Evolutionary conservation across 2,113 vertebrate species (phyloP).

Genomic region (Puma concolor): DNA sequence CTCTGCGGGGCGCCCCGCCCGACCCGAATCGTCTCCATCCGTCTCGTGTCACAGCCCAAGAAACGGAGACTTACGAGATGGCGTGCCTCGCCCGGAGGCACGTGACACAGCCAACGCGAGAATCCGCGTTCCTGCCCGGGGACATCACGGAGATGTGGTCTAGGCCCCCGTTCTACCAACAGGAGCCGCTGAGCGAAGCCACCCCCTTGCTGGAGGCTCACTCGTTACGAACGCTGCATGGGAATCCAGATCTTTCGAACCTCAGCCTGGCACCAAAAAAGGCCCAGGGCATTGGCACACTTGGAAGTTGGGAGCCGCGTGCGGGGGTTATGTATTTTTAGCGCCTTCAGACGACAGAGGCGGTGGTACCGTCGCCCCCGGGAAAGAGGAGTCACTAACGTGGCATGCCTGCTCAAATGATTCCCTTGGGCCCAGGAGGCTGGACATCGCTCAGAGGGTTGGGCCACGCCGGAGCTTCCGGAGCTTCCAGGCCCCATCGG

Average conservation of each 20-base stretch:
- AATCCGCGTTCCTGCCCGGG: not conserved
- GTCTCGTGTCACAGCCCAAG: not conserved
- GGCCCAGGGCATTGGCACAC: fast-evolving
- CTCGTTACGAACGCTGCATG: too few relatives aligned
- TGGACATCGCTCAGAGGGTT: not conserved
- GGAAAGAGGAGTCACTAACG: not conserved
- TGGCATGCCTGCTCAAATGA: not conserved
- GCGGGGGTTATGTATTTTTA: not conserved
- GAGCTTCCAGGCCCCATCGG: conserved; percentile 3
- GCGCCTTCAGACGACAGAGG: not conserved
- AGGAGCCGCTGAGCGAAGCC: not conserved
- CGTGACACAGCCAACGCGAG: not conserved
- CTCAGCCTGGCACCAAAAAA: not conserved
- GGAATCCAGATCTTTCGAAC: not conserved
- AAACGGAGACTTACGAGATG: not conserved
- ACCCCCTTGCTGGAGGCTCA: not conserved
- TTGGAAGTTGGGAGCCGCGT: not conserved
- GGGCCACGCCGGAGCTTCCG: not conserved
- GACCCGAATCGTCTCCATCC: not conserved
- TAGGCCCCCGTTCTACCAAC: too few relatives aligned
- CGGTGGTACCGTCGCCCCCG: not conserved
- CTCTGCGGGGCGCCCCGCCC: not conserved
- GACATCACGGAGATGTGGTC: not conserved
- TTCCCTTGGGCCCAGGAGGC: not conserved
- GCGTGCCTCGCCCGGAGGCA: too few relatives aligned